phyloP scores from a whole-genome alignment of 2,888 invertebrate genomes.

The Thyatira batis region DNA sequence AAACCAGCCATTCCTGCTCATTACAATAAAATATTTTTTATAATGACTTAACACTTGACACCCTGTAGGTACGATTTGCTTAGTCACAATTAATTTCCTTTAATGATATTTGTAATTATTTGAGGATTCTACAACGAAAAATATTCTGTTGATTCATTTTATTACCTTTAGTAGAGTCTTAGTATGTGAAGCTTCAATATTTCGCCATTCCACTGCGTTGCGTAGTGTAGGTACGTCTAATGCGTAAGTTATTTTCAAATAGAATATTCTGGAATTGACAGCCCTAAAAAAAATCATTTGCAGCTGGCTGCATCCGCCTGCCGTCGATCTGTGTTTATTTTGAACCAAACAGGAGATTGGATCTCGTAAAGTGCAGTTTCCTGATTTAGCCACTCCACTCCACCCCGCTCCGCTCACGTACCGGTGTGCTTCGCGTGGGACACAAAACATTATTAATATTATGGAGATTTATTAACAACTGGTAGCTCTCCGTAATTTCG shows the following conservation, averaged over 20 bases:
- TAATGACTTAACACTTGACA: neutral
- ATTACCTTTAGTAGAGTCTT: too few relatives aligned
- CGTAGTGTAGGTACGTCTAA: too few relatives aligned
- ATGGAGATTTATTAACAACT: neutral
- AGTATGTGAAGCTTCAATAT: too few relatives aligned
- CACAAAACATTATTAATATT: constrained; percentile 31
- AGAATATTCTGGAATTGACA: neutral
- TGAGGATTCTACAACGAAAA: too few relatives aligned
- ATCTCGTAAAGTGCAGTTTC: constrained; percentile 54
- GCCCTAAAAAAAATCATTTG: neutral
- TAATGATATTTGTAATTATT: too few relatives aligned
- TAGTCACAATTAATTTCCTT: too few relatives aligned
- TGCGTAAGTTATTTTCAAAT: too few relatives aligned
- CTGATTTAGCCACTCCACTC: constrained; percentile 50
- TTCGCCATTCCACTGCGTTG: too few relatives aligned
- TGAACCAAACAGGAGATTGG: constrained; percentile 33
- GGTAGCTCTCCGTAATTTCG: too few relatives aligned
- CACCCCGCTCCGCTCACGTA: constrained; percentile 21
- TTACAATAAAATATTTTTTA: neutral
- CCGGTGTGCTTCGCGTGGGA: constrained; percentile 39
- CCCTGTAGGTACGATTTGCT: too few relatives aligned
- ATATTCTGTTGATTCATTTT: too few relatives aligned
- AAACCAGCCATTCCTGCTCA: neutral
- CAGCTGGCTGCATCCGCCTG: constrained; percentile 14
- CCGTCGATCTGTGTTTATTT: constrained; percentile 32